These are phyloP conservation scores for Rhyacophila evoluta DNA, from an alignment of 2,888 invertebrate genomes.

Conservation along the genomic window DNA sequence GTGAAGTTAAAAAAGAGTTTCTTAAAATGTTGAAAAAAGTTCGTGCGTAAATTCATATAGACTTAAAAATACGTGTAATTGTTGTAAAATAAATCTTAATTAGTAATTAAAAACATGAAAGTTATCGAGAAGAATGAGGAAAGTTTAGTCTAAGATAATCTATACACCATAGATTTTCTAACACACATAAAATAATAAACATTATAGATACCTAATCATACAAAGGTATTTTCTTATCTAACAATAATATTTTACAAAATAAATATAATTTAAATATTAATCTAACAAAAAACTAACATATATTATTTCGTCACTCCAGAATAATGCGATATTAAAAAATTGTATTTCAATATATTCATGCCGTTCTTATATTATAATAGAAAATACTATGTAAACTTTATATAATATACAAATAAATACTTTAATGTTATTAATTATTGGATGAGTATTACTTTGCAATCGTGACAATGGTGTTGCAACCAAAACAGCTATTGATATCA, in stretches of 20 bases:
- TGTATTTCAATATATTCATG: neutral
- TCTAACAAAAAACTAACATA: conserved; percentile 12
- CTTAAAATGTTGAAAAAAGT: too few relatives aligned
- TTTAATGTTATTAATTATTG: too few relatives aligned
- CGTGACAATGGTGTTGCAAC: too few relatives aligned
- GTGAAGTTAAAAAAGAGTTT: too few relatives aligned
- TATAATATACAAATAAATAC: too few relatives aligned
- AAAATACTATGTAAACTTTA: neutral
- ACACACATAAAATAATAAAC: neutral
- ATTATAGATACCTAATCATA: neutral
- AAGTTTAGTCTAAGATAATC: neutral
- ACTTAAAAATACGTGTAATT: too few relatives aligned
- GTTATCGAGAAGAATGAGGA: neutral
- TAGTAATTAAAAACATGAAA: too few relatives aligned
- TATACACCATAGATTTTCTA: conserved; percentile 1
- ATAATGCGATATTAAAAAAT: neutral
- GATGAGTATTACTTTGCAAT: too few relatives aligned
- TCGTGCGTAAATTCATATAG: too few relatives aligned
- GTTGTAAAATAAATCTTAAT: too few relatives aligned
- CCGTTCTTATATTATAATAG: neutral
- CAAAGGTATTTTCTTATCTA: neutral
- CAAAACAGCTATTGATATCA: too few relatives aligned
- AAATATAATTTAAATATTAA: neutral
- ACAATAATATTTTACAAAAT: neutral
- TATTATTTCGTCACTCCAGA: neutral